These are phyloP conservation scores for Miniopterus natalensis DNA, from an alignment of 2,113 vertebrate genomes.

Conservation along the genomic window DNA sequence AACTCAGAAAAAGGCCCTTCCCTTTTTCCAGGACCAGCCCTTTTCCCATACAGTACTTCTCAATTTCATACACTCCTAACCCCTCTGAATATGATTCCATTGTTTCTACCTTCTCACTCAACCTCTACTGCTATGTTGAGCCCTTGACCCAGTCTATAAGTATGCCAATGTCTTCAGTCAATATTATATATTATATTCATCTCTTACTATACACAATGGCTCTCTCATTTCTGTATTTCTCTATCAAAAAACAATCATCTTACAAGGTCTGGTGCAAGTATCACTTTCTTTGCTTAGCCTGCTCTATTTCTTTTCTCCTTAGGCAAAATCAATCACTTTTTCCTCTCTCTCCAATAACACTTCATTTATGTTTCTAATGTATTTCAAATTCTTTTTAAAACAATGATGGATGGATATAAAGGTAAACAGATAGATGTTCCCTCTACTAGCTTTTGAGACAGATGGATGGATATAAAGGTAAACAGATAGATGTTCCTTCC, in stretches of 20 bases:
- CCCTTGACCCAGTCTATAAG: background rate
- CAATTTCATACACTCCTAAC: background rate
- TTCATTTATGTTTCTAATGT: conserved; percentile 14
- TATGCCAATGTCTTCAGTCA: background rate
- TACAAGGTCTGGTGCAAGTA: background rate
- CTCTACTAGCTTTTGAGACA: background rate
- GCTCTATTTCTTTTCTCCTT: background rate
- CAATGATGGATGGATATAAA: background rate
- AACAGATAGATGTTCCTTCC: background rate
- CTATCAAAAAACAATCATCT: background rate
- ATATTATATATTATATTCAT: background rate
- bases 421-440: background rate
- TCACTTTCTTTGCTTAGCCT: background rate
- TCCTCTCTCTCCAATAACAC: background rate
- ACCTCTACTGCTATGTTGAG: background rate
- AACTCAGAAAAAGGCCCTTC: background rate
- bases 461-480: background rate
- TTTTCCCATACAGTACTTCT: background rate
- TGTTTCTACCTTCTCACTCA: background rate
- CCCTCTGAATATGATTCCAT: background rate
- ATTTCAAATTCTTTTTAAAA: conserved; percentile 19
- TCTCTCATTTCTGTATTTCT: background rate
- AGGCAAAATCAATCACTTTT: background rate
- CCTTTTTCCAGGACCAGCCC: background rate
- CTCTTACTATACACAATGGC: background rate